phyloP scores from a whole-genome alignment of 35 echinoderm and acorn worm genomes.

The Holothuria glaberrima region DNA sequence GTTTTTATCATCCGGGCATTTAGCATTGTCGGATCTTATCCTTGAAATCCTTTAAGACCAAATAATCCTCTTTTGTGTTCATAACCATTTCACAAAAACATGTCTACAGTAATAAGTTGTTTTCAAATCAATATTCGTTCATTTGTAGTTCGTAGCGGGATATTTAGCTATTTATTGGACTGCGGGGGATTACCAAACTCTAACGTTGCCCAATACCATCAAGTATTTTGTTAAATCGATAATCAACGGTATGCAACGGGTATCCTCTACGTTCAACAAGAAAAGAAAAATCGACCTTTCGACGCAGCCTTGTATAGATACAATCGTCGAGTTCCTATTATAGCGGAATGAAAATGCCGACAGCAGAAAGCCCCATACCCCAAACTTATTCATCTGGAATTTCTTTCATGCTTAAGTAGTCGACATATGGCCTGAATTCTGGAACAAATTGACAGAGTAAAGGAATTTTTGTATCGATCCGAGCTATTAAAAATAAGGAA shows the following conservation, averaged over 20 bases:
- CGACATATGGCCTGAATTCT: background rate
- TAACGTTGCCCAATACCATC: conserved; percentile 31
- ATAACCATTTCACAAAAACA: background rate
- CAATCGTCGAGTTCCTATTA: too few relatives aligned
- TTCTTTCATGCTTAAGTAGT: background rate
- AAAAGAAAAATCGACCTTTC: conserved; percentile 24
- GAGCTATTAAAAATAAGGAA: conserved; percentile 10
- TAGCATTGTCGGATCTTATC: too few relatives aligned
- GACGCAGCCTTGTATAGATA: background rate
- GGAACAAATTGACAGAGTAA: background rate
- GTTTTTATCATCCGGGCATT: too few relatives aligned
- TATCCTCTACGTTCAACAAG: background rate
- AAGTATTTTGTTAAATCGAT: conserved; percentile 43
- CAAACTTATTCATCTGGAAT: background rate
- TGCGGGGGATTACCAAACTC: conserved; percentile 30
- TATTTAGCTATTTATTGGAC: conserved; percentile 17
- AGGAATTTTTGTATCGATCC: background rate
- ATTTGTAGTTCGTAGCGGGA: conserved; percentile 11
- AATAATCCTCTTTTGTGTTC: too few relatives aligned
- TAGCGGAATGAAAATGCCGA: background rate
- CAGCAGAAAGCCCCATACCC: background rate
- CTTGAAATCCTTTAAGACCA: too few relatives aligned
- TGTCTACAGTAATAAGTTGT: conserved; percentile 31
- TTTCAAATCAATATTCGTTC: conserved; percentile 32
- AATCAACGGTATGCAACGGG: conserved; percentile 37